These are phyloP conservation scores for Scylla paramamosain DNA, from an alignment of 1,140 invertebrate genomes.

Conservation along the genomic window DNA sequence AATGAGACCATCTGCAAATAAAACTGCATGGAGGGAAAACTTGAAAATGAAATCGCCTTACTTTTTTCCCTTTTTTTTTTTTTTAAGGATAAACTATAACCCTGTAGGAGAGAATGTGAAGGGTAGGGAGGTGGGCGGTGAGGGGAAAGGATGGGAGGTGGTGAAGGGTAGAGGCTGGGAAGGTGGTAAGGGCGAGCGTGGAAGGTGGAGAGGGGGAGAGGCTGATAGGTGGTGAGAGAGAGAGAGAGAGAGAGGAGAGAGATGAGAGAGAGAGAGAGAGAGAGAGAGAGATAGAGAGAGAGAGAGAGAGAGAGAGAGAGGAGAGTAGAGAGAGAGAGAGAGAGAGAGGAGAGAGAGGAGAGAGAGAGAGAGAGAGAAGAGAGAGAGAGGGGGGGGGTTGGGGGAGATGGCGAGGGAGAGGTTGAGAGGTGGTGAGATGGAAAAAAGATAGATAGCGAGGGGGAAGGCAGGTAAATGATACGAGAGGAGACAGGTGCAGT, in stretches of 20 bases:
- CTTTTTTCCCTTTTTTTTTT: background rate
- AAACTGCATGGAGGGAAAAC: too few species aligned
- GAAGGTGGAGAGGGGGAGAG: background rate
- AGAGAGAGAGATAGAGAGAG: background rate
- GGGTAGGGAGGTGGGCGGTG: background rate
- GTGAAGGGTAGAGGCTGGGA: background rate
- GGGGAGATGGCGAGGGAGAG: background rate
- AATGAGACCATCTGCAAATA: too few species aligned
- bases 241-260: background rate
- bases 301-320: background rate
- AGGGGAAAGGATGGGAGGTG: background rate
- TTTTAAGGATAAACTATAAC: background rate
- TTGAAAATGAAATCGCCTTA: too few species aligned
- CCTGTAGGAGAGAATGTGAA: background rate
- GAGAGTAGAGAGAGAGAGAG: background rate
- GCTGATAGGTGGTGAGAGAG: background rate
- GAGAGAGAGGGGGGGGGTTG: background rate
- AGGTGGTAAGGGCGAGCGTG: background rate
- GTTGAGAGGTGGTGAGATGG: background rate
- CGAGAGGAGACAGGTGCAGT: background rate
- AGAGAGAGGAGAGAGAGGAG: background rate
- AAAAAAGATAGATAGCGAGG: background rate
- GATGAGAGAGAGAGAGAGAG: background rate
- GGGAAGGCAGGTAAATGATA: background rate
- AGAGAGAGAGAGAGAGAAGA: background rate